Conservation (phyloP, 2,797 vertebrate genomes). For the Neosilurus mollespiculum region DNA sequence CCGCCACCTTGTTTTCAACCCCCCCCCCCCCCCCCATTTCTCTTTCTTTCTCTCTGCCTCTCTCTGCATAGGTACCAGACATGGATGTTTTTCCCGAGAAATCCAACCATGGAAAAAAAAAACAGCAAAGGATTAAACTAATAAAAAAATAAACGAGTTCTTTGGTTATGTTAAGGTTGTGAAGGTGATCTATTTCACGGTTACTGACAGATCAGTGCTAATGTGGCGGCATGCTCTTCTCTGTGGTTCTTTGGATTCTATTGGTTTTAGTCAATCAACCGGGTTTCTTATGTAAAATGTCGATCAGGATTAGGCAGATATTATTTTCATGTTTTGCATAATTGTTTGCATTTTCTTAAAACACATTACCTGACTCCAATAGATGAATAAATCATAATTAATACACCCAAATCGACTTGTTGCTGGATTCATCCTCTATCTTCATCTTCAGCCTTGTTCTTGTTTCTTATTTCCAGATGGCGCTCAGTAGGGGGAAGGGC, state of each 20-base stretch:
- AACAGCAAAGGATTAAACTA: neutral
- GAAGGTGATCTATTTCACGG: neutral
- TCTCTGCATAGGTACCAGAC: neutral
- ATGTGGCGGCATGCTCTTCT: neutral
- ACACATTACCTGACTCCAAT: neutral
- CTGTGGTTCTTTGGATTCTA: neutral
- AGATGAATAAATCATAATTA: neutral
- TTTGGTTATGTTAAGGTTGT: neutral
- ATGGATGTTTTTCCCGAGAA: neutral
- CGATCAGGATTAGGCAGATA: neutral
- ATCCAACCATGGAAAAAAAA: neutral
- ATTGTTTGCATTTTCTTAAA: neutral
- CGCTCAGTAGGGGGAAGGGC: conserved; percentile 22
- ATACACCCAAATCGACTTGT: neutral
- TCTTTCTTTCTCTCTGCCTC: neutral
- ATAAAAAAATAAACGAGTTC: neutral
- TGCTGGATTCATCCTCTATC: conserved; percentile 13
- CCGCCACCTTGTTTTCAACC: too few species aligned
- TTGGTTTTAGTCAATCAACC: neutral
- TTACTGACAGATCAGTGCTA: neutral
- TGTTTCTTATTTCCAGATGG: conserved; percentile 46
- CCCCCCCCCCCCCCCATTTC: too few species aligned
- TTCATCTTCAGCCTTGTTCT: neutral
- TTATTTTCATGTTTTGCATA: neutral
- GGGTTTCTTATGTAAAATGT: neutral